Base-by-base conservation (phyloP, 2,888 invertebrate species). In the Hipparchia sbordonii region DNA sequence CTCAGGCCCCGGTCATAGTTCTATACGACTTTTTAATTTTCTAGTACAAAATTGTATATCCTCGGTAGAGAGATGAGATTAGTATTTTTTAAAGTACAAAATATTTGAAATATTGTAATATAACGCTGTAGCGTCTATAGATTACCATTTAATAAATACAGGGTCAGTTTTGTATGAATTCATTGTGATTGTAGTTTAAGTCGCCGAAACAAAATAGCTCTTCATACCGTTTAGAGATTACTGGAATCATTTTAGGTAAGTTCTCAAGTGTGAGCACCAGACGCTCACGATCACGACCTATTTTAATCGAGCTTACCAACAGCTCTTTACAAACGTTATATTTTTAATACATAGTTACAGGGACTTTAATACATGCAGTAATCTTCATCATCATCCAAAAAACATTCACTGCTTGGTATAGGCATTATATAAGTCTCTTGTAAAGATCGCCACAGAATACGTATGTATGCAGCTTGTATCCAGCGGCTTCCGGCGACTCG, bases 121-220 rank as follows among this genome's bases (percentile, higher is more conserved):
- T 62, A 62, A 87, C 89, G 90, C 90, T 84, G 89, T 90, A 90
- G 89, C 84, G 85, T 86, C 86, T 88, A 87, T 91, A 91, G 90
- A 89, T 87, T 89, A 90, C 87, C 87, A 89, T 89, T 86, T 88
- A 91, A 89, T 90, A 88, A 87, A 92, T 92, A 93, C 93, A 93
- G 93, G 93, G 93, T 93, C 93, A 89, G 92, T 93, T 93, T 93
- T 93, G 92, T 93, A 93, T 92, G 91, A 92, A 92, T 92, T 91
- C 91, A 92, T 91, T 93, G 93, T 93, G 93, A 93, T 93, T 91
- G 92, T 93, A 93, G 93, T 88, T 88, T 93, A 93, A 93, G 92
- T 87, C 89, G 89, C 87, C 82, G 87, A 84, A 82, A 85, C 87
- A 84, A 89, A 85, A 85, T 85, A 84, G 87, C 85, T 90, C 90